A percentile compares a stretch with the other conserved stretches of the same genome.
Evolutionary conservation across 1,140 invertebrate genomes (phyloP).

Genomic region (Metaphire vulgaris): DNA sequence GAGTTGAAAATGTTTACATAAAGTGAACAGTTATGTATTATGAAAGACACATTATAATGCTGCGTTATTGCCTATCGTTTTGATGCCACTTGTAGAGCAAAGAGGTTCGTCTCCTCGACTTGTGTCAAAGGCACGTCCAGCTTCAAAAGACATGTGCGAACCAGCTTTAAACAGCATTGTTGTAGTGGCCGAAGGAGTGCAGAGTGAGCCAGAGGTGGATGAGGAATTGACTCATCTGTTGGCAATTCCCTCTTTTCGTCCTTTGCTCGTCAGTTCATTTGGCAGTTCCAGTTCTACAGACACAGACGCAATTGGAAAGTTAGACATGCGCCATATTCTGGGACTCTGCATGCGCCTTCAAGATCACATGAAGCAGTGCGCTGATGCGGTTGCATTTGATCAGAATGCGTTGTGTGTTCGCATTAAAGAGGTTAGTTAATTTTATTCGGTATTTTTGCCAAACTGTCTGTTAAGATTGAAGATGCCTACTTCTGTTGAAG

Average conservation of each 20-base stretch:
- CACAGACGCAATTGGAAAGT: neutral
- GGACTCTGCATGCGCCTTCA: slow-evolving; percentile 66
- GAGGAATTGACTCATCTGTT: neutral
- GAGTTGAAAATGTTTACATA: too few relatives aligned
- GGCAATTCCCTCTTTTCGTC: neutral
- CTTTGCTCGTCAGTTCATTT: neutral
- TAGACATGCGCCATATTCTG: slow-evolving; percentile 51
- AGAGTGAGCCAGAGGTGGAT: neutral
- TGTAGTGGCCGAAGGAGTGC: neutral
- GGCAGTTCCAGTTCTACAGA: neutral
- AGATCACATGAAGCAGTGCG: slow-evolving; percentile 65
- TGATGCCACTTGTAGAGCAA: too few relatives aligned
- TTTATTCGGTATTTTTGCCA: too few relatives aligned
- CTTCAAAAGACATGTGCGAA: slow-evolving; percentile 51
- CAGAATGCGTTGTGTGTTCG: slow-evolving; percentile 65
- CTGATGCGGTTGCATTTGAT: slow-evolving; percentile 65
- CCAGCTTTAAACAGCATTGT: slow-evolving; percentile 30
- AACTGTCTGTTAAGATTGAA: too few relatives aligned
- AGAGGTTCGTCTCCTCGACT: slow-evolving; percentile 46
- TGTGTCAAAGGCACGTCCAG: slow-evolving; percentile 58
- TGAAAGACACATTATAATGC: too few relatives aligned
- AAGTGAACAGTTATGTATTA: too few relatives aligned
- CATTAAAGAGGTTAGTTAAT: slow-evolving; percentile 64
- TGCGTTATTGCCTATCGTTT: too few relatives aligned
- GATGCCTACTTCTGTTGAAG: too few relatives aligned